Conservation (phyloP, 2,797 vertebrate genomes). For the Parauchenoglanis punctatus region DNA sequence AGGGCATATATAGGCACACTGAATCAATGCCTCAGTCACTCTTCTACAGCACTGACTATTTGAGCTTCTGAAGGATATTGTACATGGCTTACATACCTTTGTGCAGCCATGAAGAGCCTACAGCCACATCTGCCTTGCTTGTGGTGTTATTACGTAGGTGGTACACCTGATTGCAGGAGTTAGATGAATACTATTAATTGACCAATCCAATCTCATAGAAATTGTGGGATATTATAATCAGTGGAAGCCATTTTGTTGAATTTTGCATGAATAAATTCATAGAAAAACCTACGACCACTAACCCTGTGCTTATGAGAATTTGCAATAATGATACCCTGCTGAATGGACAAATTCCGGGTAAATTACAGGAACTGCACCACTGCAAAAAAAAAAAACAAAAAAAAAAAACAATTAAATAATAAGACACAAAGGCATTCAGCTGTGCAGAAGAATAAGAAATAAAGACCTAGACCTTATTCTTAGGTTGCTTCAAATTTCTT, state of each 20-base stretch:
- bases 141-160: not conserved
- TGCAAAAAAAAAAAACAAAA: not conserved
- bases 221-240: not conserved
- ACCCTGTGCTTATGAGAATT: not conserved
- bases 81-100: not conserved
- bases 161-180: not conserved
- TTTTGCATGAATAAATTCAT: not conserved
- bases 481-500: no score
- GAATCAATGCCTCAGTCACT: not conserved
- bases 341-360: not conserved
- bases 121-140: not conserved
- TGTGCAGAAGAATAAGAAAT: not conserved
- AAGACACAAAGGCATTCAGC: not conserved
- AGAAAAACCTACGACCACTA: not conserved
- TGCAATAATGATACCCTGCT: not conserved
- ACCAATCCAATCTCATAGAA: not conserved
- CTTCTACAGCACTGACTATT: slow-evolving; percentile 9
- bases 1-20: slow-evolving; percentile 1
- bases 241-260: not conserved
- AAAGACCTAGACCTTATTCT: not conserved
- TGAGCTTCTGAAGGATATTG: not conserved
- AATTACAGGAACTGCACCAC: not conserved
- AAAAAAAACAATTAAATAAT: no score
- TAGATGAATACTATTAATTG: not conserved
- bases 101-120: not conserved